Percentiles rank a stretch among this genome's conserved stretches.
Conservation (phyloP, 2,888 invertebrate species). For the Anthrax anthrax region DNA sequence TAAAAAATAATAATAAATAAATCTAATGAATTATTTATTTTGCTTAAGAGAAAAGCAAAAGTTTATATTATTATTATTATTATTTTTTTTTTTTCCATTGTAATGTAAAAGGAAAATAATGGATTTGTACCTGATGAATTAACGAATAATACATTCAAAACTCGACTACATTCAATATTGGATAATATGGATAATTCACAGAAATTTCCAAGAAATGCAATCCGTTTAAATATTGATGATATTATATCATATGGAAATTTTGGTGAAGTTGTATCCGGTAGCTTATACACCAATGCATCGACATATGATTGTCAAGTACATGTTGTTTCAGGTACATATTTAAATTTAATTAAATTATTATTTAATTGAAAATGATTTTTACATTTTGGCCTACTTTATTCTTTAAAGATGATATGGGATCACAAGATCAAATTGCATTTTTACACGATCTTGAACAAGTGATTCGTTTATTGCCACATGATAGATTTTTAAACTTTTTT, state of each 20-base stretch:
- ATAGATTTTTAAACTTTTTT: constrained; percentile 55
- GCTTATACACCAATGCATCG: constrained; percentile 37
- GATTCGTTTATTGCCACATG: constrained; percentile 52
- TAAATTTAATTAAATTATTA: no score
- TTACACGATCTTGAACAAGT: constrained; percentile 59
- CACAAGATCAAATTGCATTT: constrained; percentile 36
- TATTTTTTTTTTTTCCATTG: no score
- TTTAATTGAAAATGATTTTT: background rate
- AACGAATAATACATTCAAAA: constrained; percentile 59
- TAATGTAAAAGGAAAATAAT: constrained; percentile 53
- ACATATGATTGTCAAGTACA: constrained; percentile 43
- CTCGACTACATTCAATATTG: constrained; percentile 53
- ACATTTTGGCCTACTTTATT: no score
- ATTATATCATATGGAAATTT: constrained; percentile 61
- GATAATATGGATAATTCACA: constrained; percentile 39
- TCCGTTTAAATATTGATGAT: constrained; percentile 55
- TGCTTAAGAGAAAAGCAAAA: no score
- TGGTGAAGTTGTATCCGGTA: constrained; percentile 61
- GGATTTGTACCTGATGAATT: constrained; percentile 65
- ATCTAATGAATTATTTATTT: no score
- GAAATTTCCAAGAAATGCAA: constrained; percentile 46
- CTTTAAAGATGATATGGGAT: constrained; percentile 37
- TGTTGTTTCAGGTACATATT: constrained; percentile 37
- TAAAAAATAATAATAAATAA: constrained; percentile 4
- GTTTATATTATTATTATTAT: no score